Conservation (phyloP, 2,888 invertebrate species). For the Plebejus anna region DNA sequence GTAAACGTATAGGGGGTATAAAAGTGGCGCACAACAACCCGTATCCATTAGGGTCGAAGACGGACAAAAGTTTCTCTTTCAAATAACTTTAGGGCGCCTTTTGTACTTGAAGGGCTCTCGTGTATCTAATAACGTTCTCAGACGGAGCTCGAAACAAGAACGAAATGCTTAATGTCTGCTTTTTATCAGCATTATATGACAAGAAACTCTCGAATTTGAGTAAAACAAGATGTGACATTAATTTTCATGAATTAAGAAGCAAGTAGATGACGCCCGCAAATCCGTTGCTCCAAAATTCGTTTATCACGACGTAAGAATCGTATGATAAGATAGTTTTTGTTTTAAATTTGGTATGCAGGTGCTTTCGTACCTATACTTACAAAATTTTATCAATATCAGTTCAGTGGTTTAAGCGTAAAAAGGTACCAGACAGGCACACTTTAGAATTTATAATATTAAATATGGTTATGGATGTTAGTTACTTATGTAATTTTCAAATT, state of each 20-base stretch:
- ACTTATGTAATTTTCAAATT: neutral
- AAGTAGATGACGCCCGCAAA: neutral
- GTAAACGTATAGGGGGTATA: neutral
- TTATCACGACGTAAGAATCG: no score
- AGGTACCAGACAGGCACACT: no score
- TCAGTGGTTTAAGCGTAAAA: no score
- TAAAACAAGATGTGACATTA: neutral
- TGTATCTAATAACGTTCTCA: constrained; percentile 25
- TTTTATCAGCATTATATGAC: neutral
- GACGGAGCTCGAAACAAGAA: neutral
- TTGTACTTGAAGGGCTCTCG: constrained; percentile 28
- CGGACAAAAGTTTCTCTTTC: constrained; percentile 30
- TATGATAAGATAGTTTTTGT: no score
- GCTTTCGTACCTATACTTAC: no score
- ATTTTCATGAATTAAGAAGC: neutral
- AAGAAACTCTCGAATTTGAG: neutral
- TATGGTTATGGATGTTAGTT: neutral
- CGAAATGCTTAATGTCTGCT: neutral
- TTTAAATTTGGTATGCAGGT: no score
- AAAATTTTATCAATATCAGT: no score
- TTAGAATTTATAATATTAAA: neutral
- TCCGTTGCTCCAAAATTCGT: no score
- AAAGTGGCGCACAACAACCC: constrained; percentile 17
- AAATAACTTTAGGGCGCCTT: constrained; percentile 30
- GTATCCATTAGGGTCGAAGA: constrained; percentile 28